These are phyloP conservation scores for Thysanoteuthis rhombus DNA, from an alignment of 2,888 invertebrate species.

Conservation along the genomic window DNA sequence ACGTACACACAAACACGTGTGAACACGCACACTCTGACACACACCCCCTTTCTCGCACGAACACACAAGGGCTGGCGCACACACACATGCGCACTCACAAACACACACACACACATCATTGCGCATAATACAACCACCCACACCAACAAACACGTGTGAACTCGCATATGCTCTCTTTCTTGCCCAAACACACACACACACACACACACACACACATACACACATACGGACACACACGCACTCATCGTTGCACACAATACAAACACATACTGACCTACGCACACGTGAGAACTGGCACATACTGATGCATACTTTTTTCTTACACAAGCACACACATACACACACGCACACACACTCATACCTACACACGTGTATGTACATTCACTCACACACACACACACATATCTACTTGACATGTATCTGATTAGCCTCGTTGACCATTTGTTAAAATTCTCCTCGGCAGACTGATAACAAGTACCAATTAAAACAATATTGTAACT, in stretches of 20 bases:
- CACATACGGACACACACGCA: not conserved
- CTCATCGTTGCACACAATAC: not conserved
- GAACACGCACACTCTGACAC: too few species aligned
- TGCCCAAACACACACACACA: not conserved
- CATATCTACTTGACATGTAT: not conserved
- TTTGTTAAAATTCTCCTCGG: too few species aligned
- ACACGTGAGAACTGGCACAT: too few species aligned
- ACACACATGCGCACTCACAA: not conserved
- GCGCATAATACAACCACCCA: not conserved
- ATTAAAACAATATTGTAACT: too few species aligned
- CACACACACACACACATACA: not conserved
- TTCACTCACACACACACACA: not conserved
- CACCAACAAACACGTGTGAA: not conserved
- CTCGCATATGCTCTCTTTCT: not conserved
- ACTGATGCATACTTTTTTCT: too few species aligned
- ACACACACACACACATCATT: not conserved
- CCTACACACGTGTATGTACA: not conserved
- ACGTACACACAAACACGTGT: not conserved
- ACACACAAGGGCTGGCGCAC: not conserved
- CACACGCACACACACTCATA: not conserved
- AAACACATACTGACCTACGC: not conserved
- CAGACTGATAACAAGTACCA: too few species aligned
- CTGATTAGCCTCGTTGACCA: too few species aligned
- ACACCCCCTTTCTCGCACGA: not conserved
- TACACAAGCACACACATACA: not conserved